These are phyloP conservation scores for Huso huso DNA, from an alignment of 2,797 vertebrate genomes.

Conservation along the genomic window DNA sequence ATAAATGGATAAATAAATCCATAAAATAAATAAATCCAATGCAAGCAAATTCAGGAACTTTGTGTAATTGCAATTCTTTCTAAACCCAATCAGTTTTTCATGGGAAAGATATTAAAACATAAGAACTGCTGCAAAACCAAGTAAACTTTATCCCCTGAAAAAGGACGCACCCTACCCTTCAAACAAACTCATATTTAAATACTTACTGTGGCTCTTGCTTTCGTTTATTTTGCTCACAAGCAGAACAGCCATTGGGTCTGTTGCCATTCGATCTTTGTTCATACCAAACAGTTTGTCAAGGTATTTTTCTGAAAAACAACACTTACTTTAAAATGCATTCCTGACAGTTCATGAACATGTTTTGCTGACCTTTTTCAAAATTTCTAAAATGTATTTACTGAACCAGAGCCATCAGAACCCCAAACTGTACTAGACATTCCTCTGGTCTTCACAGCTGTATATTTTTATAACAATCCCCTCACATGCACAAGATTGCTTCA, in stretches of 20 bases:
- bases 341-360: background rate
- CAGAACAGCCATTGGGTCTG: slow-evolving; percentile 92
- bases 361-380: background rate
- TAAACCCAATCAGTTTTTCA: too few relatives aligned
- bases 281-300: slow-evolving; percentile 86
- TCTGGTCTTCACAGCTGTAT: too few relatives aligned
- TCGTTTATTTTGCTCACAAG: slow-evolving; percentile 96
- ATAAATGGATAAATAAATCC: background rate
- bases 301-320: slow-evolving; percentile 73
- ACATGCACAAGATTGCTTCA: too few relatives aligned
- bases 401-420: too few relatives aligned
- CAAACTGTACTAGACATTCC: too few relatives aligned
- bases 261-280: slow-evolving; percentile 84
- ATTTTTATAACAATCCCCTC: too few relatives aligned
- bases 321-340: background rate
- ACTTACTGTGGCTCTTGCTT: slow-evolving; percentile 81
- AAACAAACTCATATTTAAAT: background rate
- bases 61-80: too few relatives aligned
- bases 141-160: too few relatives aligned
- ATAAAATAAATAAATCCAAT: background rate
- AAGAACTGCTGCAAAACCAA: too few relatives aligned
- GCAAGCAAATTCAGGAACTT: background rate
- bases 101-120: too few relatives aligned
- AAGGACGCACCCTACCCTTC: too few relatives aligned
- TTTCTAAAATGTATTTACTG: background rate